Conservation (phyloP, 2,113 vertebrate species). For the Osmerus mordax region DNA sequence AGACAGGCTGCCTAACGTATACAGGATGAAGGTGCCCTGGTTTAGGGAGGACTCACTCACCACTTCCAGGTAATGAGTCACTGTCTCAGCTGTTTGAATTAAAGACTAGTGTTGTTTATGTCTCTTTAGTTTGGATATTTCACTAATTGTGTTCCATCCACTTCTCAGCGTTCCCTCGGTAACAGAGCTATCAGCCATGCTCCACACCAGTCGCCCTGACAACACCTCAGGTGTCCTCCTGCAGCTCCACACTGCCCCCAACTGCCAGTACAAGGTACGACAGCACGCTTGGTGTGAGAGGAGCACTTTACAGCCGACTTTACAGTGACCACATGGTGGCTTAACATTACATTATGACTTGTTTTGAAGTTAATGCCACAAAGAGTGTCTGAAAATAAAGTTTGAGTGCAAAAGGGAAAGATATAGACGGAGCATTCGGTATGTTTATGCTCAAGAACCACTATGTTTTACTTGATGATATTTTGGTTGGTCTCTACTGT, state of each 20-base stretch:
- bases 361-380: too few relatives aligned
- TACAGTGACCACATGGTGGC: too few relatives aligned
- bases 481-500: neutral
- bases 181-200: conserved; percentile 85
- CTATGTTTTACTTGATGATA: neutral
- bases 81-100: conserved; percentile 1
- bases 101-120: neutral
- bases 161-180: conserved; percentile 76
- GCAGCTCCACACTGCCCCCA: conserved; percentile 86
- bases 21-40: conserved; percentile 88
- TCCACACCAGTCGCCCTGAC: conserved; percentile 82
- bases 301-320: too few relatives aligned
- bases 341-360: too few relatives aligned
- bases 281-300: too few relatives aligned
- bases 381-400: too few relatives aligned
- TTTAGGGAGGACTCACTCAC: conserved; percentile 87
- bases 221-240: conserved; percentile 75
- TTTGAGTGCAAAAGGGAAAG: too few relatives aligned
- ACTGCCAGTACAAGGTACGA: conserved; percentile 91
- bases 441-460: too few relatives aligned
- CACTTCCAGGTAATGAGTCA: conserved; percentile 72
- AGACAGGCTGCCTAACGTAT: conserved; percentile 83
- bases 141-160: neutral
- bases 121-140: neutral
- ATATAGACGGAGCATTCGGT: too few relatives aligned